A percentile compares a stretch with the other conserved stretches of the same genome.
Conservation (phyloP, 2,888 invertebrate genomes). For the Ormyrus nitidulus region DNA sequence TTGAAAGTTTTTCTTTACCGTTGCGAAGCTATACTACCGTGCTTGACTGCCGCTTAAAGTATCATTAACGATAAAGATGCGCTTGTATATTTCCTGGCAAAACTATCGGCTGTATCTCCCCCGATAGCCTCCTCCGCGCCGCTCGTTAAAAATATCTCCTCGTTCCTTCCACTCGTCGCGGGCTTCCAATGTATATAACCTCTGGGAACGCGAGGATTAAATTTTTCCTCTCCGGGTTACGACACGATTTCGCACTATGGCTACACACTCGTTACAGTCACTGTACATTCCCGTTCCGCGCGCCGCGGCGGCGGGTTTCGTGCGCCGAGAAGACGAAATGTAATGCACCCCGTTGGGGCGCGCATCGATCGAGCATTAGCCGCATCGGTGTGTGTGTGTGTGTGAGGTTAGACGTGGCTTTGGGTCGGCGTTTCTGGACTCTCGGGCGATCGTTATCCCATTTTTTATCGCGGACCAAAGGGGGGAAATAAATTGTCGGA, state of each 20-base stretch:
- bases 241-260: conserved; percentile 29
- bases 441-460: too few relatives aligned
- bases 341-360: conserved; percentile 11
- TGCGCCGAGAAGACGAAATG: conserved; percentile 16
- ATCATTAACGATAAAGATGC: too few relatives aligned
- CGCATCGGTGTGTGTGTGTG: background rate
- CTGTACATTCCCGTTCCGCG: background rate
- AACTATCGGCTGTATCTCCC: too few relatives aligned
- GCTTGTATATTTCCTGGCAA: background rate
- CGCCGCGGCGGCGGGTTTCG: background rate
- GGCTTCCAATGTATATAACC: background rate
- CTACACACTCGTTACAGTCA: background rate
- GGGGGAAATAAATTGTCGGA: background rate
- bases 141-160: too few relatives aligned
- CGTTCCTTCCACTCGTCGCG: background rate
- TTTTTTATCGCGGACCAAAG: too few relatives aligned
- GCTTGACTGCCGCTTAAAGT: too few relatives aligned
- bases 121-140: background rate
- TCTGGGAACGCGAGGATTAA: background rate
- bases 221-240: background rate
- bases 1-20: too few relatives aligned
- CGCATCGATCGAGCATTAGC: conserved; percentile 6
- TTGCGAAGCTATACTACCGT: too few relatives aligned
- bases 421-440: too few relatives aligned
- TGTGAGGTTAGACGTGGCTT: too few relatives aligned